These are phyloP conservation scores for Amaurobius ferox DNA, from an alignment of 2,888 invertebrate genomes.

Conservation along the genomic window DNA sequence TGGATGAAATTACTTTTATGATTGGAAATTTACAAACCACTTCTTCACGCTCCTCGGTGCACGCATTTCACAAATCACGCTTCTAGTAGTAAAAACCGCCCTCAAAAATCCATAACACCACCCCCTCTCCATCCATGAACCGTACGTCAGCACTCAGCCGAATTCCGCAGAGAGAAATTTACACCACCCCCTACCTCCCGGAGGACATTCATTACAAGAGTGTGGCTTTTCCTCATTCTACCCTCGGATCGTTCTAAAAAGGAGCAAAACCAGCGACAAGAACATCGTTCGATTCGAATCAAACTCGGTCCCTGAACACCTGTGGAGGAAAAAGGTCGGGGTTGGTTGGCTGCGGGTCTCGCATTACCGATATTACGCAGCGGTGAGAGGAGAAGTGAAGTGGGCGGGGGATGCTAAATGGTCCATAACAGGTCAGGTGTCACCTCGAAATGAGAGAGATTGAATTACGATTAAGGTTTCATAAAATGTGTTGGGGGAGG, in stretches of 20 bases:
- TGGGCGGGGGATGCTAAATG: slow-evolving; percentile 42
- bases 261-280: slow-evolving; percentile 44
- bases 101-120: slow-evolving; percentile 15
- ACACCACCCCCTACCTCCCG: slow-evolving; percentile 33
- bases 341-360: slow-evolving; percentile 68
- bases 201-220: slow-evolving; percentile 44
- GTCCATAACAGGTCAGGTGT: slow-evolving; percentile 70
- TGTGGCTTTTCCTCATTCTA: background rate
- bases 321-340: slow-evolving; percentile 29
- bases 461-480: background rate
- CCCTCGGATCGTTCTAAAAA: slow-evolving; percentile 1
- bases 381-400: slow-evolving; percentile 38
- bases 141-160: slow-evolving; percentile 61
- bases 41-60: slow-evolving; percentile 37
- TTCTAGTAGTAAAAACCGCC: slow-evolving; percentile 1
- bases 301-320: slow-evolving; percentile 35
- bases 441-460: slow-evolving; percentile 12
- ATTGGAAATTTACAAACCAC: slow-evolving; percentile 69
- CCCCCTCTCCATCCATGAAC: slow-evolving; percentile 10
- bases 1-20: slow-evolving; percentile 68
- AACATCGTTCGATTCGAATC: slow-evolving; percentile 15
- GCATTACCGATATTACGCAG: slow-evolving; percentile 69
- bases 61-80: slow-evolving; percentile 7
- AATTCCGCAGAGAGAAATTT: slow-evolving; percentile 66
- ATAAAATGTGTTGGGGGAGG: too few species aligned